Percentiles rank a stretch among this genome's conserved stretches.
Conservation (phyloP, 2,113 vertebrate genomes). For the Dolichotis patagonum region DNA sequence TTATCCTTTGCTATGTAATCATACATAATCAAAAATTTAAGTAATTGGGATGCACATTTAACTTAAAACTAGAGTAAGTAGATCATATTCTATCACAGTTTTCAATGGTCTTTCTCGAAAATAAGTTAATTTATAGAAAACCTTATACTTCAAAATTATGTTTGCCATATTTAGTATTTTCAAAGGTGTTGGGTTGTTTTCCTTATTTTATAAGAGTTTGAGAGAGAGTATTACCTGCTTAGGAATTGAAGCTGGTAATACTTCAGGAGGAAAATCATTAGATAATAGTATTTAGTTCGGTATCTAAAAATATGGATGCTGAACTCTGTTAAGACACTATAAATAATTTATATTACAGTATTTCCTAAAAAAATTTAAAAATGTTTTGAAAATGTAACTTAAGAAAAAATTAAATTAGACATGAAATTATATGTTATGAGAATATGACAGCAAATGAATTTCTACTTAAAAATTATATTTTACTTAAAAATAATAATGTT, state of each 20-base stretch:
- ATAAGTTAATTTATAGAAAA: neutral
- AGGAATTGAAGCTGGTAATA: neutral
- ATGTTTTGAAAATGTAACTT: neutral
- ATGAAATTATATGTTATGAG: neutral
- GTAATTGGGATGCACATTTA: neutral
- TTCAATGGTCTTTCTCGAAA: neutral
- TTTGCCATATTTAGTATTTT: neutral
- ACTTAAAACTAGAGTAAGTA: neutral
- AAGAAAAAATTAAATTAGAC: neutral
- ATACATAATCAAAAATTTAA: neutral
- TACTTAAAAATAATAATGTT: constrained; percentile 6
- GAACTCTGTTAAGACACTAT: neutral
- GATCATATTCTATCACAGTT: neutral
- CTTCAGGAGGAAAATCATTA: neutral
- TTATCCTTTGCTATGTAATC: neutral
- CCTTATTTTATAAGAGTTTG: neutral
- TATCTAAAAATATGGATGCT: neutral
- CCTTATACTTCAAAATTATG: neutral
- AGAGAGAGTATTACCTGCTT: neutral
- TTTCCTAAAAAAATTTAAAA: neutral
- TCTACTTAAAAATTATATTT: neutral
- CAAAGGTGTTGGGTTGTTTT: neutral
- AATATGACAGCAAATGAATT: neutral
- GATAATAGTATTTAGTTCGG: neutral
- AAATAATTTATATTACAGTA: neutral